Evolutionary conservation across 2,113 vertebrate genomes (phyloP), one percentile per base, ranked within the genome.

Genomic region (Phyllopteryx taeniolatus): DNA sequence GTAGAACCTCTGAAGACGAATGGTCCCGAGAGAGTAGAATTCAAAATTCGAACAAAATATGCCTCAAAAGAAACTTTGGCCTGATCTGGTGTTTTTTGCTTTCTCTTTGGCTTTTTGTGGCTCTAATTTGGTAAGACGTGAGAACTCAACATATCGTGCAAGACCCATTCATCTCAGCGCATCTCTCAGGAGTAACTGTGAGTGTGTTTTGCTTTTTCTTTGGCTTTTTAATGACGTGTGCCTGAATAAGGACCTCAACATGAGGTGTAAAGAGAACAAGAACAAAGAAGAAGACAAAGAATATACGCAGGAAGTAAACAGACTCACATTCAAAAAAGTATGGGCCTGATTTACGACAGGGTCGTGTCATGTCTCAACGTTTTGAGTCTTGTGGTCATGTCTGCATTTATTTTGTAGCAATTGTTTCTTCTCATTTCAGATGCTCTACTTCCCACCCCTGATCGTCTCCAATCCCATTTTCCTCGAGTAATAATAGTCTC

Each of bases 131-230:
- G 35, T 39, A 3, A 39, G 35, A 5, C 35, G 35, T 39, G 35
- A 39, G 35, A 39, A 39, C 35, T 39, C 35, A 39, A 39, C 35
- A 39, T 39, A 39, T 39, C 35, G 35, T 39, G 3, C 35, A 2
- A 39, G 35, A 39, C 35, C 35, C 35, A 6, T 39, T 3, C 3
- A 39, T 39, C 35, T 3, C 35, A 39, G 35, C 35, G 35, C 5
- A 39, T 39, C 35, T 39, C 35, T 39, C 35, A 39, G 35, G 35
- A 39, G 81, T 27, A 27, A 27, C 27, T 27, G 27, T 27, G 27
- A 27, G 27, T 27, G 27, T 72, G 57, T 83, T 81, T 85, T 33
- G 65, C 79, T 75, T 57, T 57, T 57, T 57, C n/a, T n/a, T 15
- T 53, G 51, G 51, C 51, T 53, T 53, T 53, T 39, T 5, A 39